Evolutionary conservation across 1,140 invertebrate species (phyloP).

Genomic region (Drosophila sulfurigaster): DNA sequence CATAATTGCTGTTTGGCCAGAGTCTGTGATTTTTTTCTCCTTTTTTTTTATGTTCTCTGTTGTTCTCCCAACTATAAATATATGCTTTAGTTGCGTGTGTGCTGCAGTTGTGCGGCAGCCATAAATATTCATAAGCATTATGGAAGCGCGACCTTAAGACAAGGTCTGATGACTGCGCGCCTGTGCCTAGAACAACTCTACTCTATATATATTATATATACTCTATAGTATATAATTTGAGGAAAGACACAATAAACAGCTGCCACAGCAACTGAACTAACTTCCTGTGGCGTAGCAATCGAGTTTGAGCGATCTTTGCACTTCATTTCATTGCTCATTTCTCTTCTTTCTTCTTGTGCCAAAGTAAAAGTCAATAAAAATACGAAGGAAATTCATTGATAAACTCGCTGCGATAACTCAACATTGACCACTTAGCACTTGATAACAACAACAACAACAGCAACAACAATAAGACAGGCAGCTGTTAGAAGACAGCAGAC

Average conservation of each 20-base stretch:
- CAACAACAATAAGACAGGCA: conserved; percentile 36
- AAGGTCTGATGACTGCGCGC: conserved; percentile 36
- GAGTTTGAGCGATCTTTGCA: conserved; percentile 56
- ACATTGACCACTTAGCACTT: conserved; percentile 50
- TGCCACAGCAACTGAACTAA: conserved; percentile 38
- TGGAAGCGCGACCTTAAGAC: conserved; percentile 45
- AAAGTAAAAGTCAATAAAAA: conserved; percentile 78
- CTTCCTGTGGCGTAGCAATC: conserved; percentile 44
- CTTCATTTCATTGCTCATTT: conserved; percentile 57
- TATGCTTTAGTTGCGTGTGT: conserved; percentile 31
- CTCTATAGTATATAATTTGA: too few relatives aligned
- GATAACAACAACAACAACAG: conserved; percentile 28
- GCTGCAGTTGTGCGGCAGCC: conserved; percentile 25
- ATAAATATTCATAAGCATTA: conserved; percentile 47
- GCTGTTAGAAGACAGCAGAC: conserved; percentile 67
- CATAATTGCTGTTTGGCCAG: conserved; percentile 50
- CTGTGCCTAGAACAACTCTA: not conserved
- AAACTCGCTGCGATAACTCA: conserved; percentile 62
- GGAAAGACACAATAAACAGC: conserved; percentile 5
- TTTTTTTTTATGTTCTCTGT: not conserved
- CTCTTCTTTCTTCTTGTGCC: conserved; percentile 47
- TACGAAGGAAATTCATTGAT: conserved; percentile 78
- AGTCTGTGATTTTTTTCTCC: conserved; percentile 42
- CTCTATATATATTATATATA: too few relatives aligned
- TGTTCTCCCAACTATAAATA: conserved; percentile 23